Evolutionary conservation across 2,888 invertebrate genomes (phyloP).

Genomic region (Cosmia pyralina): DNA sequence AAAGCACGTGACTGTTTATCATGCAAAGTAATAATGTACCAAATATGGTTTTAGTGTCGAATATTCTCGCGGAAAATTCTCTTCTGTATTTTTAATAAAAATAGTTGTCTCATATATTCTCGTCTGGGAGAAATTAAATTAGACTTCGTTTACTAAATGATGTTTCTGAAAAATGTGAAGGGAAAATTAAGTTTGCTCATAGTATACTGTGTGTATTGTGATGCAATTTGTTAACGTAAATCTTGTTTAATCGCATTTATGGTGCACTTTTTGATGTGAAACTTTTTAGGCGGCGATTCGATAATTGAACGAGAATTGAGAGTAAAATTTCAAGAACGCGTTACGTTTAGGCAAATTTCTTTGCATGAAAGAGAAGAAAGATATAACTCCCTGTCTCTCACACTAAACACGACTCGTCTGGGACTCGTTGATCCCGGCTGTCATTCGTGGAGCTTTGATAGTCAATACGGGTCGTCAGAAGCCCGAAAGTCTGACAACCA

Average conservation of each 20-base stretch:
- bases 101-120: constrained; percentile 20
- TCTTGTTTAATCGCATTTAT: neutral
- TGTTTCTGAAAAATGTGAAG: constrained; percentile 15
- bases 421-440: no score
- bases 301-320: no score
- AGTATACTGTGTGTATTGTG: constrained; percentile 5
- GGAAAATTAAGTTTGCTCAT: constrained; percentile 17
- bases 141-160: constrained; percentile 16
- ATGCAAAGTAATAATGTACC: constrained; percentile 42
- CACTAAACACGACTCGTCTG: no score
- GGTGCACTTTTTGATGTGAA: no score
- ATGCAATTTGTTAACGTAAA: constrained; percentile 6
- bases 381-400: no score
- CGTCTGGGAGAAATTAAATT: constrained; percentile 18
- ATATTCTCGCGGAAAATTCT: constrained; percentile 1
- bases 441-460: no score
- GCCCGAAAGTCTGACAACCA: no score
- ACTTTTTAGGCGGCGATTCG: no score
- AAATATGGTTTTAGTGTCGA: constrained; percentile 37
- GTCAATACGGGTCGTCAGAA: no score
- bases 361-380: no score
- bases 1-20: constrained; percentile 42
- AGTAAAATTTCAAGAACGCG: no score
- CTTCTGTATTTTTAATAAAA: constrained; percentile 18
- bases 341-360: no score